Percentiles rank a stretch among this genome's conserved stretches.
These are phyloP conservation scores for Caenorhabditis parvicauda DNA, from an alignment of 2,888 invertebrate species.

Conservation along the genomic window DNA sequence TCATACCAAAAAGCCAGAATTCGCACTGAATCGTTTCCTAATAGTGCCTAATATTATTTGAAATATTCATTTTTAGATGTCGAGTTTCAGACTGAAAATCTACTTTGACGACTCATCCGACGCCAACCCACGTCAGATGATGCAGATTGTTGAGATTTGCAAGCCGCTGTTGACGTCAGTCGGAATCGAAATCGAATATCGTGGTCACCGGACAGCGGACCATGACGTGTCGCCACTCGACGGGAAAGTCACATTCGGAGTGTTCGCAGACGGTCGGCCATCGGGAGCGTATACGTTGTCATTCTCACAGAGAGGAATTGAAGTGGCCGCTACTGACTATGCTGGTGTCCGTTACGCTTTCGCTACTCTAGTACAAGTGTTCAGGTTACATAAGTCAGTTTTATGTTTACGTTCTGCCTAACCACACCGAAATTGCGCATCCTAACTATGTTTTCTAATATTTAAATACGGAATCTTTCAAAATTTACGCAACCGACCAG, in stretches of 20 bases:
- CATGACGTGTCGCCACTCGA: slow-evolving; percentile 40
- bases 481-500: too few relatives aligned
- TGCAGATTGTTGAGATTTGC: slow-evolving; percentile 49
- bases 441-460: too few relatives aligned
- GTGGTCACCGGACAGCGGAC: slow-evolving; percentile 43
- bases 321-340: slow-evolving; percentile 68
- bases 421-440: too few relatives aligned
- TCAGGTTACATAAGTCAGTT: slow-evolving; percentile 43
- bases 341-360: slow-evolving; percentile 69
- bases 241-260: slow-evolving; percentile 44
- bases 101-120: slow-evolving; percentile 49
- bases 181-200: slow-evolving; percentile 49
- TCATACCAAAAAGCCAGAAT: too few relatives aligned
- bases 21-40: not conserved
- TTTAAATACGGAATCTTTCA: too few relatives aligned
- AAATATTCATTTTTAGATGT: not conserved
- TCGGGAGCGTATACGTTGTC: slow-evolving; percentile 47
- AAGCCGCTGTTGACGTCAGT: slow-evolving; percentile 32
- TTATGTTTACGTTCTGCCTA: not conserved
- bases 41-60: not conserved
- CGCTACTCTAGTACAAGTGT: slow-evolving; percentile 49
- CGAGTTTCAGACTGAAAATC: slow-evolving; percentile 43
- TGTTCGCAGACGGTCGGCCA: slow-evolving; percentile 44
- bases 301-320: slow-evolving; percentile 62
- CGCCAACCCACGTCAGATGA: slow-evolving; percentile 43